Conservation (phyloP, 53 echinoderm and acorn worm species). For the Mesocentrotus franciscanus region DNA sequence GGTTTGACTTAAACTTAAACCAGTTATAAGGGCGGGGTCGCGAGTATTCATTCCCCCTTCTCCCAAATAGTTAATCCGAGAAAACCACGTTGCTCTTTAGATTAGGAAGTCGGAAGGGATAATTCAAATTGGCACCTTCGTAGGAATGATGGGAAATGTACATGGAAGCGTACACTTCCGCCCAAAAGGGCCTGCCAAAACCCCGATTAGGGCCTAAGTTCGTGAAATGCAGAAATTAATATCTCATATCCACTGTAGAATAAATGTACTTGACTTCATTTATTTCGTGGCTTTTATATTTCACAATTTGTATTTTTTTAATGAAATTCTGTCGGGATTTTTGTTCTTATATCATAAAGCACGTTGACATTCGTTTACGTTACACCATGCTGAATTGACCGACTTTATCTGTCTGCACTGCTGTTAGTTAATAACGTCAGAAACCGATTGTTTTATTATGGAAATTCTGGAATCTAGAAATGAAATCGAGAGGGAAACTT, state of each 20-base stretch:
- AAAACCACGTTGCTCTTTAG: conserved; percentile 19
- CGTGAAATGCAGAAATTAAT: neutral
- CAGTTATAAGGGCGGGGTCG: conserved; percentile 27
- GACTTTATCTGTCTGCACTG: too few species aligned
- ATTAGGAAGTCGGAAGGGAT: conserved; percentile 1
- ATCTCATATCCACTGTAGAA: neutral
- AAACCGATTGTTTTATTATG: too few species aligned
- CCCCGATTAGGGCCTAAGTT: neutral
- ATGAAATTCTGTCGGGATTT: too few species aligned
- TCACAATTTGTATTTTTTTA: too few species aligned
- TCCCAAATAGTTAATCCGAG: conserved; percentile 5
- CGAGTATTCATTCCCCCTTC: neutral
- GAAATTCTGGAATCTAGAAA: too few species aligned
- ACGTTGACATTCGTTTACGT: too few species aligned
- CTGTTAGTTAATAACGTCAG: too few species aligned
- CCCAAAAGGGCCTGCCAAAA: neutral
- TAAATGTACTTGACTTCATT: too few species aligned
- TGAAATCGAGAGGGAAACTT: too few species aligned
- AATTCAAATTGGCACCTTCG: neutral
- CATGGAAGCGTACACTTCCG: neutral
- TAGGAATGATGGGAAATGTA: neutral
- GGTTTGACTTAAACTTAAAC: neutral
- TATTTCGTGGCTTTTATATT: too few species aligned
- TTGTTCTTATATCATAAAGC: too few species aligned
- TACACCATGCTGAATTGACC: too few species aligned